phyloP scores from a whole-genome alignment of 2,888 invertebrate genomes.

The Glyphotaelius pellucidus region DNA sequence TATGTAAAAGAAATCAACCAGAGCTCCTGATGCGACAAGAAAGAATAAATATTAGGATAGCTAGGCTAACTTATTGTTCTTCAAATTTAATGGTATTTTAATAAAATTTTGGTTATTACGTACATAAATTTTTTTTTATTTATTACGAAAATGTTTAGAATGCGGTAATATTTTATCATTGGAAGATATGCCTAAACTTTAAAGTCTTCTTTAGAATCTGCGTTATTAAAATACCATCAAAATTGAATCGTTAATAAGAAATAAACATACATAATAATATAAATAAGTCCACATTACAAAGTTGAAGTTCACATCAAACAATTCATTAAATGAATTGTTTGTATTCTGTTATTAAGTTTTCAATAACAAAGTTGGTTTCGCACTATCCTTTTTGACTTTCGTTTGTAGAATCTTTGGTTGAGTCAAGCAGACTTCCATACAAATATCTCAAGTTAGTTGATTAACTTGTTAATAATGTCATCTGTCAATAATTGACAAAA shows the following conservation, averaged over 20 bases:
- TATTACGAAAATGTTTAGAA: background rate
- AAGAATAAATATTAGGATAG: conserved; percentile 55
- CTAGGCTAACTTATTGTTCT: conserved; percentile 9
- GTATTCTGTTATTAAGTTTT: background rate
- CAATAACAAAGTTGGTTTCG: background rate
- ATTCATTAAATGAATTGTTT: background rate
- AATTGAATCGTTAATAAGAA: background rate
- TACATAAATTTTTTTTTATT: background rate
- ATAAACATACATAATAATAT: background rate
- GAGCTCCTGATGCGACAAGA: conserved; percentile 61
- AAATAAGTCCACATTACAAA: background rate
- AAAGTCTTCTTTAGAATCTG: background rate
- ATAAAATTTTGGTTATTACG: background rate
- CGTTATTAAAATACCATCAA: background rate
- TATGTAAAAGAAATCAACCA: conserved; percentile 44
- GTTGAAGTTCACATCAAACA: background rate
- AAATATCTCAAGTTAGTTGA: conserved; percentile 13
- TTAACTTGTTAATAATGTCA: background rate
- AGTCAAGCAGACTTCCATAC: conserved; percentile 17
- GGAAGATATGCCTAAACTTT: background rate
- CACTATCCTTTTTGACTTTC: background rate
- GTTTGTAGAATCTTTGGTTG: background rate
- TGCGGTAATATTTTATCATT: background rate
- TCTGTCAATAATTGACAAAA: background rate
- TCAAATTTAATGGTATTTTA: conserved; percentile 21